Evolutionary conservation across 2,888 invertebrate species (phyloP), one percentile per base, ranked within the genome.

Genomic region (Neoaliturus tenellus): DNA sequence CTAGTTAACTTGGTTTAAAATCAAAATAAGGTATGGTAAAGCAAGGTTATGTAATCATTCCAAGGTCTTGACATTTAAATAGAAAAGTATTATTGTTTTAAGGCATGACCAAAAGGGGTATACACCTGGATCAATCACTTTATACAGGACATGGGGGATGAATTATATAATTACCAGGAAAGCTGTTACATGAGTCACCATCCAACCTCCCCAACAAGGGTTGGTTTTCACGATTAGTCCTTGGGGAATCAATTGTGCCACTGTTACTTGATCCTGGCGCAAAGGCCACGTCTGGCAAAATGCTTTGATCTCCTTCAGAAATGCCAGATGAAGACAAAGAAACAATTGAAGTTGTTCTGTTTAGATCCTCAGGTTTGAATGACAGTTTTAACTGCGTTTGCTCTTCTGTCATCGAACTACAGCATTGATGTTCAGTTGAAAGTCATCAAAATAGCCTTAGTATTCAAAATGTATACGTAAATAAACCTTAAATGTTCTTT

Each of bases 191-290:
- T 88, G 93, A 92, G 89, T 96, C 95, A 88, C 95, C 92, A 89
- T 95, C 95, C 90, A 94, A 94, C 90, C 94, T 94, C 92, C 96
- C 95, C 81, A 98, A 93, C 87, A 98, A 94, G 90, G 98, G 98
- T 92, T 98, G 98, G 92, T 96, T 97, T 93, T 98, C 98, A 90
- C 97, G 94, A 92, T 96, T 96, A 86, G 94, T 93, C 86, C 95
- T 95, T 90, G 95, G 94, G 81, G 95, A 95, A 94, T 96, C 96
- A 95, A 96, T 94, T 92, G 94, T 94, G 91, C 95, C 95, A 80
- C 87, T 86, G 87, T 88, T 89, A 88, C 89, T 89, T 69, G 88
- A 86, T 84, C 89, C 90, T 35, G 91, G 91, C 86, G 90, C 90
- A 91, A 96, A 97, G 87, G 94, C 94, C 88, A 97, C 94, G 91